Evolutionary conservation across 2,797 vertebrate species (phyloP), one percentile per base, ranked within the genome.

Genomic region (Cygnus olor): DNA sequence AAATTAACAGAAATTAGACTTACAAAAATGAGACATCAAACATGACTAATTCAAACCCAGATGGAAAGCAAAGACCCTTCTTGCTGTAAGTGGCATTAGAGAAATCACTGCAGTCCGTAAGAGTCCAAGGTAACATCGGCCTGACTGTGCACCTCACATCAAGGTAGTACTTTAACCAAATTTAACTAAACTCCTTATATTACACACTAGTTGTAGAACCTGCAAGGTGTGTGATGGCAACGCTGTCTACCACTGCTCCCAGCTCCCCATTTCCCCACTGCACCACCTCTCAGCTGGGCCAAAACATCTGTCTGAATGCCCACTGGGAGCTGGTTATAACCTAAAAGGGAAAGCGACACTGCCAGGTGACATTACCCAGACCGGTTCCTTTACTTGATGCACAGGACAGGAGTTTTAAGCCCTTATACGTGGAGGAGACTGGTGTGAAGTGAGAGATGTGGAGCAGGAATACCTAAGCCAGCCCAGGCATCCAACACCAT

Each of bases 91-190:
- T 11, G 14, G 24, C 80, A 57, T 14, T 47, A 69, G 4, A 8
- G 17, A 86, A 88, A 34, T 0, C 3, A 91, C 4, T 14, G 11
- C 63, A 64, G 56, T 14, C 73, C 38, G 30, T 13, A 32, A 40
- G 28, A 76, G 22, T 56, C 69, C 22, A 25, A 71, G 4, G 9
- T 36, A 64, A 64, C 0, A 3, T 21, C 3, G 68, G 4, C 15
- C 25, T 73, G 54, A 70, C 11, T 17, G 11, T 2, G 10, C 11
- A 32, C 28, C n/a, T 88, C 24, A 16, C 2, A 7, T 40, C 77
- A 79, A 0, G 0, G 38, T 3, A 1, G 3, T 21, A 72, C 57
- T 61, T 84, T 3, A 78, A 34, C 15, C 25, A 5, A 72, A 3
- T 9, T 22, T 40, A 81, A 51, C 15, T 56, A 74, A 78, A 69